Evolutionary conservation across 2,888 invertebrate genomes (phyloP), one percentile per base, ranked within the genome.

Genomic region (Microctonus brassicae): DNA sequence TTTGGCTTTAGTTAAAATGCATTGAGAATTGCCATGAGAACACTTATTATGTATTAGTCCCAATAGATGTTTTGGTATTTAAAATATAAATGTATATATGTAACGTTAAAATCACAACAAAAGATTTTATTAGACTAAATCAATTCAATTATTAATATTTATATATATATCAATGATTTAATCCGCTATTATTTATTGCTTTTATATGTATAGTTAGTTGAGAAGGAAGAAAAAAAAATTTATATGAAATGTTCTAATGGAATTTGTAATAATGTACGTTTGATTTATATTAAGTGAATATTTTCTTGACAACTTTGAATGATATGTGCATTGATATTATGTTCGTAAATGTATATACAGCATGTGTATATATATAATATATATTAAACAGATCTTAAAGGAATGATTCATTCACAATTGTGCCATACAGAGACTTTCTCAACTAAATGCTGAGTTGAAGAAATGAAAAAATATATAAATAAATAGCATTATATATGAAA

Each of bases 331-430:
- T 17, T 47, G 47, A 47, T 47, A 47, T 17, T 17, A 47, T 47
- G 17, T 1, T 20, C 17, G 17, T 17, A 47, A 47, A 47, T 47
- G 17, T 47, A 17, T 47, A 17, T 47, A 47, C 9, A 47, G n/a
- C 5, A 47, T 29, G 7, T 29, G 7, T 29, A 29, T 29, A 17
- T 29, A 29, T 29, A 17, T 47, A 47, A 47, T 3, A 47, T 7
- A 29, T 11, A 67, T 58, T 58, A 24, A 53, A 26, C n/a, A 67
- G 58, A 67, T 67, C 58, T 58, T 33, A 11, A 42, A 13, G 47
- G 42, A 57, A 67, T 60, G 67, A 67, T 67, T 58, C 57, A 67
- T 67, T 67, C 58, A 47, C 47, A 67, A 67, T 67, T 58, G 67
- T 66, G 13, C 24, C 55, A n/a, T 55, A n/a, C 24, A 55, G 24